Evolutionary conservation across 1,140 invertebrate species (phyloP), one percentile per base, ranked within the genome.

Genomic region (Neodiprion fabricii): DNA sequence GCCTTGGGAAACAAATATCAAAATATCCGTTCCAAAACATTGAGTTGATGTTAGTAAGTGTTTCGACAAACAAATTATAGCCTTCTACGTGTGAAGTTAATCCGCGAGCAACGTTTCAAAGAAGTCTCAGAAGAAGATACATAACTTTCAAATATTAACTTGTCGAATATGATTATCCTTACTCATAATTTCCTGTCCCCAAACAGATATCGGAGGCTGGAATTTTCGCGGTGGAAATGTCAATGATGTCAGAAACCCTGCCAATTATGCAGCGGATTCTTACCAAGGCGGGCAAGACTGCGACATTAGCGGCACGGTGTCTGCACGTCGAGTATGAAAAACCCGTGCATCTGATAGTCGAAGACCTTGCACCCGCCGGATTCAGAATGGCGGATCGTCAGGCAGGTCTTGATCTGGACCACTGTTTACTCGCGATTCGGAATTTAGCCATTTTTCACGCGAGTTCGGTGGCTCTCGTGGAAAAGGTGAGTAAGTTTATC

Each of bases 371-470:
- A 67, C 72, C 17, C 48, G 78, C 81, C 47, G 90, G 89, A 40
- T 91, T 85, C 77, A 75, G 84, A 83, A 76, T 90, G 85, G 80
- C 86, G 1, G 81, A 89, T 70, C 81, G 88, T 14, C 77, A 87
- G 23, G 71, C 76, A 9, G 88, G 89, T 3, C 77, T 91, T 11
- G 85, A 90, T 80, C 75, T 86, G 48, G 80, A 86, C 5, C 83
- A 87, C 53, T 82, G 84, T 5, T 80, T 82, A 48, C 74, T 88
- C 5, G 85, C 90, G 17, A 78, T 90, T 0, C 79, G 85, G 3
- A 89, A 90, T 74, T 67, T 91, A 75, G 90, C 89, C n/a, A 86
- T 85, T 75, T 85, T 90, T 79, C 90, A 91, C 80, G 90, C 89
- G 23, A 82, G 86, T 5, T 87, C 88, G 4, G 83, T 85, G 72